Percentiles rank a stretch among this genome's conserved stretches.
phyloP scores from a whole-genome alignment of 2,113 vertebrate genomes.

The Polyodon spathula region DNA sequence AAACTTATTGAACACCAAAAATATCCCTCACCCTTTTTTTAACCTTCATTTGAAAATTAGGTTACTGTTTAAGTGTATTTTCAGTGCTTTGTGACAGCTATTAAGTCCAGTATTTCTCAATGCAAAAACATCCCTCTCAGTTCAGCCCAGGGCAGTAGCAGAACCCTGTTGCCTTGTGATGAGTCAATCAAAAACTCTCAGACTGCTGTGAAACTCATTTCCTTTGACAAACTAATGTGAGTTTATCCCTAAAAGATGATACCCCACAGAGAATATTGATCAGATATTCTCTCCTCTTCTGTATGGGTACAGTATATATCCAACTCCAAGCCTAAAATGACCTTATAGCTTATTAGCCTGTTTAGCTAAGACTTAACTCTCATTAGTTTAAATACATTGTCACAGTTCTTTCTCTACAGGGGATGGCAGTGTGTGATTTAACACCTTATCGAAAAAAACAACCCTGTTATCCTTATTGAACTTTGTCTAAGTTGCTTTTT shows the following conservation, averaged over 20 bases:
- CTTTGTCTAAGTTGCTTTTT: no score
- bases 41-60: no score
- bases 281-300: conserved; percentile 27
- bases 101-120: conserved; percentile 4
- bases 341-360: no score
- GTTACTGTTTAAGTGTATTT: no score
- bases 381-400: no score
- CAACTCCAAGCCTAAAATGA: conserved; percentile 27
- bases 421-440: no score
- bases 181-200: conserved; percentile 21
- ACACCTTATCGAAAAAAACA: no score
- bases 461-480: no score
- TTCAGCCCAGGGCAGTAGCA: conserved; percentile 13
- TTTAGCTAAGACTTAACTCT: no score
- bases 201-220: conserved; percentile 14
- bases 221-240: conserved; percentile 3
- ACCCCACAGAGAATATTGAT: conserved; percentile 32
- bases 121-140: not conserved
- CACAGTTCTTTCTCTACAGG: no score
- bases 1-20: no score
- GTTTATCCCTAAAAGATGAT: conserved; percentile 14
- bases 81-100: not conserved
- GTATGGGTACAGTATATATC: conserved; percentile 26
- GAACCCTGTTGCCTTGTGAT: conserved; percentile 19
- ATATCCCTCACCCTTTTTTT: no score